Evolutionary conservation across 2,113 vertebrate genomes (phyloP).

Genomic region (Osmerus mordax): DNA sequence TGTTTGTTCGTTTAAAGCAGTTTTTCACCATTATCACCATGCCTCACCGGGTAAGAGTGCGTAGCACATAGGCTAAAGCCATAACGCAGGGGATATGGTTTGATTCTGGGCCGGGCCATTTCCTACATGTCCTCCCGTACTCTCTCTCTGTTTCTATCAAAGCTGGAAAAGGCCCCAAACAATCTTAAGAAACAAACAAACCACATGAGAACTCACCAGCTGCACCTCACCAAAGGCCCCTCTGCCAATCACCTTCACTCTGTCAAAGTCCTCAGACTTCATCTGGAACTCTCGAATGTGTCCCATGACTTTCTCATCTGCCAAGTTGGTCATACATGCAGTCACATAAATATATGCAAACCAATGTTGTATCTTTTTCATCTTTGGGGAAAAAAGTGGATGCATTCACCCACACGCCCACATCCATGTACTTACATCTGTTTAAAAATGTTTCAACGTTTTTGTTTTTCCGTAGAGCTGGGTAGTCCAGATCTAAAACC

Average conservation of each 20-base stretch:
- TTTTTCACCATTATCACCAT: too few relatives aligned
- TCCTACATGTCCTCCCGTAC: too few relatives aligned
- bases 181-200: not conserved
- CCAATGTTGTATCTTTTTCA: too few relatives aligned
- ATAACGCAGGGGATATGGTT: too few relatives aligned
- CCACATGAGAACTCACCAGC: slow-evolving; percentile 77
- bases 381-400: not conserved
- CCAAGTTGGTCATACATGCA: not conserved
- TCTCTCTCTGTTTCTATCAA: too few relatives aligned
- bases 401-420: slow-evolving; percentile 6
- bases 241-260: slow-evolving; percentile 97
- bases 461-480: slow-evolving; percentile 97
- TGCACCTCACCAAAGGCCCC: slow-evolving; percentile 98
- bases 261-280: slow-evolving; percentile 98
- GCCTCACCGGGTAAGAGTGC: too few relatives aligned
- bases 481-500: slow-evolving; percentile 96
- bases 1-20: too few relatives aligned
- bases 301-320: slow-evolving; percentile 91
- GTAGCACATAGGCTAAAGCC: too few relatives aligned
- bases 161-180: not conserved
- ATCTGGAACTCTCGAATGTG: slow-evolving; percentile 89
- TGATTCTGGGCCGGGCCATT: too few relatives aligned
- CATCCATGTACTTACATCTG: slow-evolving; percentile 85
- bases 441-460: slow-evolving; percentile 98
- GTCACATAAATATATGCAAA: not conserved